These are phyloP conservation scores for Leptocoma aspasia DNA, from an alignment of 2,113 vertebrate species.

Conservation along the genomic window DNA sequence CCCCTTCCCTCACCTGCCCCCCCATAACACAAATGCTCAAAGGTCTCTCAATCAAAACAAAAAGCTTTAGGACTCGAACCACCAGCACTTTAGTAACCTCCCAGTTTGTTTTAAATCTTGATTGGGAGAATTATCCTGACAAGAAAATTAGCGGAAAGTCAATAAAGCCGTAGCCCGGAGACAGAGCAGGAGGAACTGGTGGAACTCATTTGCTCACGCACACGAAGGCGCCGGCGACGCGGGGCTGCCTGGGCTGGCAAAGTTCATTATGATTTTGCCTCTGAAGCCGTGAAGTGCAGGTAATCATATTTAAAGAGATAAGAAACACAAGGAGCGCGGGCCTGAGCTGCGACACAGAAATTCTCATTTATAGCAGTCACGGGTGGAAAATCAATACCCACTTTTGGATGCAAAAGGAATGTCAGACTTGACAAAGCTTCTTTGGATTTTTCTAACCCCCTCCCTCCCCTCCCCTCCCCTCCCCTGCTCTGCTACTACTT, in stretches of 20 bases:
- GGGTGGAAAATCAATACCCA: constrained; percentile 73
- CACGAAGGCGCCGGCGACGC: background rate
- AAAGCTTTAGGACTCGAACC: constrained; percentile 48
- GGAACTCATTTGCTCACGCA: background rate
- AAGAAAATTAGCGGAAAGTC: constrained; percentile 75
- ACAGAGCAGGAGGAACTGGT: constrained; percentile 39
- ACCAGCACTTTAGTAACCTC: constrained; percentile 56
- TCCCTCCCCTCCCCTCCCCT: background rate
- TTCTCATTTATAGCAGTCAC: constrained; percentile 71
- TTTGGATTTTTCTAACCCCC: background rate
- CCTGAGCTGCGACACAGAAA: constrained; percentile 55
- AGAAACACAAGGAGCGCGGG: constrained; percentile 44
- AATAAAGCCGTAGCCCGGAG: constrained; percentile 66
- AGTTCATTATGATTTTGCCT: constrained; percentile 63
- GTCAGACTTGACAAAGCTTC: constrained; percentile 42
- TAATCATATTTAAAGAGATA: constrained; percentile 74
- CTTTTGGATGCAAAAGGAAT: constrained; percentile 55
- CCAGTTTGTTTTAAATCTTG: constrained; percentile 74
- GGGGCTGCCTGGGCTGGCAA: constrained; percentile 24
- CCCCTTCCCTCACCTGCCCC: background rate
- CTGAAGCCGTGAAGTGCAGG: constrained; percentile 55
- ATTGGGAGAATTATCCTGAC: constrained; percentile 74
- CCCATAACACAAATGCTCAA: background rate
- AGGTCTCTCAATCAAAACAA: constrained; percentile 59
- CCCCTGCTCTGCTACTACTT: background rate